Base-by-base conservation (phyloP, 2,888 invertebrate genomes). In the Strigamia crassipes region DNA sequence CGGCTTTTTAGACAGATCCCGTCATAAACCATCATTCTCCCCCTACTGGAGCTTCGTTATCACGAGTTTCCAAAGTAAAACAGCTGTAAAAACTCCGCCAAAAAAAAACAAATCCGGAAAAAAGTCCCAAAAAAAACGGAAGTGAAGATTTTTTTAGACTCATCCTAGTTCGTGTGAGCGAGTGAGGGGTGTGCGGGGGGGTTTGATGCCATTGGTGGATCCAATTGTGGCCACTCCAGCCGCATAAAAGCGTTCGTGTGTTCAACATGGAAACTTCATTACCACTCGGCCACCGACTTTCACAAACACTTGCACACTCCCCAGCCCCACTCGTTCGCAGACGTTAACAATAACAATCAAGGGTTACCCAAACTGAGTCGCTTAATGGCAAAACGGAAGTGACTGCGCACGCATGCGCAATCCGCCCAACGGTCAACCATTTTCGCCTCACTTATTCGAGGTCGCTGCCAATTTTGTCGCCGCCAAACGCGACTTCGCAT, bases 211-310 rank as follows among this genome's bases (percentile, higher is more conserved):
- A 38, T 77, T 77, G 77, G 38, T 56, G 38, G 34, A 77, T 77
- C 77, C 77, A 77, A 77, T 77, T 77, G 77, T 77, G 77, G 18
- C 77, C 31, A 77, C 73, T 38, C 81, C 56, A 56, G 31, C 81
- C 38, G 31, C 31, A 31, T 82, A 82, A 82, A 73, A 82, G 82
- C 82, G 34, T 51, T 82, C 78, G 42, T 34, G 42, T 82, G 82
- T 82, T 38, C 41, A 81, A 82, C 82, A 82, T 81, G 82, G 78
- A 82, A 82, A 82, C 81, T 82, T 82, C 82, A 82, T 82, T 82
- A 82, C 66, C 56, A 31, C 27, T 41, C 41, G 41, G 41, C 80
- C 46, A 46, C 80, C 56, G 46, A 46, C 56, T 56, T 31, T 80
- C 31, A 46, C 79, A 79, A 41, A 79, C 79, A 42, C 46, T 42